Conservation (phyloP, 2,888 invertebrate genomes). For the Anorthoa munda region DNA sequence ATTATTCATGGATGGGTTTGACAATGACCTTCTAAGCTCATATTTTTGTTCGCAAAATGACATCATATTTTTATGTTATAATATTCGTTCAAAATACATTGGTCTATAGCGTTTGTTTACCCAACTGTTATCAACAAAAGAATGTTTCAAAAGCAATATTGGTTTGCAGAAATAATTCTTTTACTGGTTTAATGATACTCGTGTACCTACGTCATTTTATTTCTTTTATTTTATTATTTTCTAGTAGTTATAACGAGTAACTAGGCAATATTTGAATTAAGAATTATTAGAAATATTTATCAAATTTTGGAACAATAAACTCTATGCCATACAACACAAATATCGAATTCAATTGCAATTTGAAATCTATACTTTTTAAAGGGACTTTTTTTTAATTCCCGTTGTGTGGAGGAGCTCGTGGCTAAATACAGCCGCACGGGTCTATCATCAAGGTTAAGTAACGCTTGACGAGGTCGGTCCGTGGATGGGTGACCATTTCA, state of each 20-base stretch:
- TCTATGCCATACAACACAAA: too few species aligned
- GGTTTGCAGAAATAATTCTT: conserved; percentile 1
- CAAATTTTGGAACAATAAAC: too few species aligned
- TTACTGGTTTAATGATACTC: conserved; percentile 2
- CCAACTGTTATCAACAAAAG: conserved; percentile 27
- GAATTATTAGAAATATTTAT: too few species aligned
- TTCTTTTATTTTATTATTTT: neutral
- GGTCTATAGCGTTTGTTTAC: conserved; percentile 9
- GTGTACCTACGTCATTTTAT: neutral
- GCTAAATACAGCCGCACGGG: too few species aligned
- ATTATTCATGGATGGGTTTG: neutral
- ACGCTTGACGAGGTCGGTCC: too few species aligned
- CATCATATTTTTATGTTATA: conserved; percentile 27
- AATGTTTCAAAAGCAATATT: conserved; percentile 7
- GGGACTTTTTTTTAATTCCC: too few species aligned
- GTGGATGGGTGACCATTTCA: too few species aligned
- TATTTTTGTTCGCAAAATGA: conserved; percentile 13
- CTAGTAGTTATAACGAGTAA: neutral
- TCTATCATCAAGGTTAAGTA: too few species aligned
- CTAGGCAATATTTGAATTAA: neutral
- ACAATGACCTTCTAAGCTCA: conserved; percentile 13
- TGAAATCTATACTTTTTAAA: too few species aligned
- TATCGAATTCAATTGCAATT: too few species aligned
- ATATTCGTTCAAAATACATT: conserved; percentile 14
- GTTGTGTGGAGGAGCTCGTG: too few species aligned